Evolutionary conservation across 2,113 vertebrate species (phyloP).

Genomic region (Syngnathus scovelli): DNA sequence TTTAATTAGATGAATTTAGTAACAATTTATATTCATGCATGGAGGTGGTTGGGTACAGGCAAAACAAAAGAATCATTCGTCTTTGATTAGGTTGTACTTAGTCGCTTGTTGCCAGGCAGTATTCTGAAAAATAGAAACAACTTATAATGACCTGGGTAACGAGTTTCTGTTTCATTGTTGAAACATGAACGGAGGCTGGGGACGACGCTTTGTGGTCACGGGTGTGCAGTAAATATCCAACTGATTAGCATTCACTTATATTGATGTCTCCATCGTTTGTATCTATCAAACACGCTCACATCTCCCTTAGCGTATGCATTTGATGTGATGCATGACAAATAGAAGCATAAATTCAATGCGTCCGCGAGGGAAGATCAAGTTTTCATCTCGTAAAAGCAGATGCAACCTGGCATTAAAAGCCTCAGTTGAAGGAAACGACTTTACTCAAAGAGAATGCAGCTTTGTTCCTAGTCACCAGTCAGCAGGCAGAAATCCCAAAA

Average conservation of each 20-base stretch:
- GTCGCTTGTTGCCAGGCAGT: not conserved
- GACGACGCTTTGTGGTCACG: not conserved
- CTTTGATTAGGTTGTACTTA: not conserved
- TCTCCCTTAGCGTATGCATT: not conserved
- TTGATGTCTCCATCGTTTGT: not conserved
- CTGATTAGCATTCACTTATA: not conserved
- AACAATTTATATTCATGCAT: not conserved
- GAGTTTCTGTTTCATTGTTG: not conserved
- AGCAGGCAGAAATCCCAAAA: not conserved
- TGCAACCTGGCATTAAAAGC: not conserved
- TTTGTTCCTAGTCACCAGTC: not conserved
- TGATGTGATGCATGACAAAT: not conserved
- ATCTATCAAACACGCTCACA: not conserved
- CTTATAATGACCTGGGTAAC: not conserved
- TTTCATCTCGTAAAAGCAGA: conserved; percentile 3
- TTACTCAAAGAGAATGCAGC: not conserved
- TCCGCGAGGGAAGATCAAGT: not conserved
- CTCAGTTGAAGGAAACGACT: not conserved
- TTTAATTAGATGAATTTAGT: not conserved
- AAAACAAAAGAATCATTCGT: not conserved
- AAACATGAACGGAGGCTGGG: not conserved
- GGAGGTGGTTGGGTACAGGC: not conserved
- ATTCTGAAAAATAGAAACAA: not conserved
- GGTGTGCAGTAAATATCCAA: conserved; percentile 1
- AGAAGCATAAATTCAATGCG: not conserved